Evolutionary conservation across 2,797 vertebrate species (phyloP), one percentile per base, ranked within the genome.

Genomic region (Mus spretus): DNA sequence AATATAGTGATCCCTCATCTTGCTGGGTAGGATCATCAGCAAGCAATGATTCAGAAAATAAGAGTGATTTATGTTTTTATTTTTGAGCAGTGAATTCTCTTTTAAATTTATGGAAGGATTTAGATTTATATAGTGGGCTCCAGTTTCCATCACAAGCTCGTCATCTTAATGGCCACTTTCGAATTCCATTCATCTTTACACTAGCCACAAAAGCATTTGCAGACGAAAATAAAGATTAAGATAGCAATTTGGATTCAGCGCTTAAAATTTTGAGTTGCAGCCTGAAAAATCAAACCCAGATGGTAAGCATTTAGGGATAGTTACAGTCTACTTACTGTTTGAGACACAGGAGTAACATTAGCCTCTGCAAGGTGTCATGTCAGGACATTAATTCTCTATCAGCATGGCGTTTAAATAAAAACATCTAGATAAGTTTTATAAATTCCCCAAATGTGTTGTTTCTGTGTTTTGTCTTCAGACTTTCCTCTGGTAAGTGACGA

Each of bases 21-120:
- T 12, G 24, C 94, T 82, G 96, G 59, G 74, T 75, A 93, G 50
- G 93, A 72, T 95, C 96, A 96, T 1, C 97, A 95, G 80, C 70
- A 28, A 88, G 97, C 93, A 78, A 94, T 96, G 97, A 96, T 94
- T 96, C 97, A 96, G 96, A 96, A 98, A 97, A 96, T 95, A 91
- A 96, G 87, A 89, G 57, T 97, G 97, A 98, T 98, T 97, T 97
- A 98, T 90, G 95, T 92, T 97, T 97, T 97, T 97, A 97, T 96
- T 97, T 98, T 97, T 95, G 94, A 97, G 93, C 84, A 94, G 86
- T 95, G 97, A 97, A 96, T 98, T 93, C 97, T 95, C 82, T 84
- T 91, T 88, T 26, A 37, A 97, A 98, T 97, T 96, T 98, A 97
- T 97, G 96, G 77, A 93, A 79, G 91, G 92, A 90, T 84, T 97